Base-by-base conservation (phyloP, 2,113 vertebrate species). In the Hypanus sabinus region DNA sequence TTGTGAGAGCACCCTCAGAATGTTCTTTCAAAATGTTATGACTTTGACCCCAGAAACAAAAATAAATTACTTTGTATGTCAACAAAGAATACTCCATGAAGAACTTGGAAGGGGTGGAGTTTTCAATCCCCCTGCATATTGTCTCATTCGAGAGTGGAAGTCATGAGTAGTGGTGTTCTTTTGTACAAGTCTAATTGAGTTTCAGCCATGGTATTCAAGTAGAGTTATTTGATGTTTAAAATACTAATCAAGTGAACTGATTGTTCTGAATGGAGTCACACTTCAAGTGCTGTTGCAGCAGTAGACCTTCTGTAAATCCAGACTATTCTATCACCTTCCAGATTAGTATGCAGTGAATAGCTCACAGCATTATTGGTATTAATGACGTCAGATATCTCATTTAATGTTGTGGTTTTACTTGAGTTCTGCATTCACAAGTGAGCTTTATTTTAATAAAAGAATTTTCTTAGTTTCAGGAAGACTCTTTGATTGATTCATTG, bases 401-500 rank as follows among this genome's bases (percentile, higher is more conserved):
- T 90, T 90, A n/a, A 33, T 88, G 27, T 62, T 62, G 27, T 33
- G 18, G 24, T 85, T 22, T 55, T 27, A 85, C 3, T 85, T 14
- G 55, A 83, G 36, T 24, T 85, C 20, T 24, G 79, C 81, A 7
- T 33, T 71, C 38, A 8, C 38, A 93, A 71, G 33, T 16, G 10
- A 73, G 10, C 22, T 10, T 10, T 38, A 93, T 73, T 70, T 46
- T 93, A 73, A 73, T 93, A 93, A 36, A 92, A 55, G 46, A 27
- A 55, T 20, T 0, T 46, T 0, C 30, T 27, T 96, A 99, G 98
- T 99, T 98, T 96, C 98, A 97, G 94, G 98, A 99, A 94, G 98
- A 99, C 95, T 97, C 98, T 57, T 96, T 99, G 96, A 98, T 98
- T 94, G 98, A 99, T 94, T 97, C 97, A 0, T 96, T 99, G 96